Evolutionary conservation across 2,797 vertebrate species (phyloP).

Genomic region (Enteromius thamalakanensis): DNA sequence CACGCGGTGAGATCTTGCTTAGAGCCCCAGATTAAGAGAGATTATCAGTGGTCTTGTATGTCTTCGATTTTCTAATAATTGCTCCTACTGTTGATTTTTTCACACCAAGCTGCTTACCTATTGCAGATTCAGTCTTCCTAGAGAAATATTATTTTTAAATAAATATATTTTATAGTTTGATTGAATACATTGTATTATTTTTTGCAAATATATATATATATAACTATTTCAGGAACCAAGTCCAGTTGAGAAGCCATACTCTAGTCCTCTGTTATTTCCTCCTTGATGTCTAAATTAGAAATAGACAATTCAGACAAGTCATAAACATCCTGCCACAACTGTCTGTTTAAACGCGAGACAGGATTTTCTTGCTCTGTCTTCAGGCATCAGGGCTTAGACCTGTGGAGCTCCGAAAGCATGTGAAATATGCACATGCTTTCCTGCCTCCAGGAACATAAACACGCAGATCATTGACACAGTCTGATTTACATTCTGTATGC

Average conservation of each 20-base stretch:
- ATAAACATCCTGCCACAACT: constrained; percentile 1
- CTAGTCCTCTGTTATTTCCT: not conserved
- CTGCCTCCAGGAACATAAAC: constrained; percentile 5
- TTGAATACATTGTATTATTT: no score
- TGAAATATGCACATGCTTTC: not conserved
- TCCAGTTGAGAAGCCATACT: not conserved
- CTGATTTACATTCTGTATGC: not conserved
- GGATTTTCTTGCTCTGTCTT: not conserved
- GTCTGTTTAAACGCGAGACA: constrained; percentile 17
- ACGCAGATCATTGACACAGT: constrained; percentile 12
- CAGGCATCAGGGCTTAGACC: constrained; percentile 20
- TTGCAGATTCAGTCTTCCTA: no score
- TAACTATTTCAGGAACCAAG: not conserved
- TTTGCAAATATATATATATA: no score
- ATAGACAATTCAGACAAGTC: not conserved
- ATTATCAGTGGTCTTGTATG: no score
- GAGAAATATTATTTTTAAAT: no score
- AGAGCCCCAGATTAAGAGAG: no score
- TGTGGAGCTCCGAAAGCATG: constrained; percentile 13
- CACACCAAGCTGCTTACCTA: no score
- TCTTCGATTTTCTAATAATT: no score
- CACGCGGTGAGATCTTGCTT: no score
- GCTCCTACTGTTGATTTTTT: no score
- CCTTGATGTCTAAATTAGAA: constrained; percentile 20
- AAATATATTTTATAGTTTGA: no score